A percentile compares a stretch with the other conserved stretches of the same genome.
Evolutionary conservation across 2,797 vertebrate genomes (phyloP).

Genomic region (Balearica regulorum): DNA sequence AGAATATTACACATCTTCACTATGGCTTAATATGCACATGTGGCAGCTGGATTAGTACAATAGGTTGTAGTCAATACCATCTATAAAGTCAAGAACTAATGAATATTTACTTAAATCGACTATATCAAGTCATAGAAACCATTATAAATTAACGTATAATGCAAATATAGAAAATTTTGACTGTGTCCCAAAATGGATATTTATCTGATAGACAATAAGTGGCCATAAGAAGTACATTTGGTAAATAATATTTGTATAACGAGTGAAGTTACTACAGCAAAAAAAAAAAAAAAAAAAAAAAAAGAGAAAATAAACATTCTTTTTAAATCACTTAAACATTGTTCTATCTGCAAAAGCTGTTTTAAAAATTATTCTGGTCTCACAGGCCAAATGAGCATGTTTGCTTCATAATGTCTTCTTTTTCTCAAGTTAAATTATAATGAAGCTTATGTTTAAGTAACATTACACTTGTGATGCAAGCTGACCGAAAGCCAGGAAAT

Average conservation of each 20-base stretch:
- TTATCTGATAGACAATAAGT: background rate
- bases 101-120: background rate
- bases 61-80: background rate
- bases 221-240: background rate
- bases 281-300: background rate
- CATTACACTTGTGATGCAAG: conserved; percentile 19
- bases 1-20: background rate
- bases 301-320: background rate
- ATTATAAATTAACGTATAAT: background rate
- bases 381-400: background rate
- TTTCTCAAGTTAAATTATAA: background rate
- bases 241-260: background rate
- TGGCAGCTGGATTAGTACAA: background rate
- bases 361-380: background rate
- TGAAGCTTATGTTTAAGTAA: conserved; percentile 48
- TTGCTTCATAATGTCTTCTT: background rate
- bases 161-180: background rate
- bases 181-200: background rate
- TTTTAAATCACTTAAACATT: background rate
- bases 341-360: background rate
- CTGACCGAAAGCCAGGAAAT: conserved; percentile 59
- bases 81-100: background rate
- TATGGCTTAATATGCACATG: background rate
- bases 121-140: background rate
- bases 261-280: background rate